Conservation (phyloP, 2,888 invertebrate species). For the Coelinius sp. region DNA sequence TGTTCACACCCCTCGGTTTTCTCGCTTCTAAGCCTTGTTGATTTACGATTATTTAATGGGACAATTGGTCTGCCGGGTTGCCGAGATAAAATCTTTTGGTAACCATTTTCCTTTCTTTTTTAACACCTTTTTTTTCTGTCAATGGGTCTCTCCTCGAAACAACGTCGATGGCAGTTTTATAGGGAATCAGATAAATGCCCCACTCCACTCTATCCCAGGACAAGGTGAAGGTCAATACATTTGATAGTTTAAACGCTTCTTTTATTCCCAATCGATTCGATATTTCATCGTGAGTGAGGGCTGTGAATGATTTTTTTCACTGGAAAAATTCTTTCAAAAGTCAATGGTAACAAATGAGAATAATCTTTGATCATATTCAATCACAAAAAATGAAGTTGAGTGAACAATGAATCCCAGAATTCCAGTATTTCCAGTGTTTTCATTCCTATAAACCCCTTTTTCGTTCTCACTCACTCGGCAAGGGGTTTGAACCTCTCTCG, state of each 20-base stretch:
- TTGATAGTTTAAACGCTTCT: conserved; percentile 46
- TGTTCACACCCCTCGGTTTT: conserved; percentile 27
- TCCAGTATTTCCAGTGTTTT: conserved; percentile 36
- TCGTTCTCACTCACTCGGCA: conserved; percentile 31
- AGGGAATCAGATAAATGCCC: conserved; percentile 54
- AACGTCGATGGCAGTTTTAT: conserved; percentile 54
- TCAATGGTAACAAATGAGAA: not conserved
- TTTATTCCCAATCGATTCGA: conserved; percentile 35
- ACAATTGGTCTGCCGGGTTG: conserved; percentile 39
- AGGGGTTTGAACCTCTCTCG: conserved; percentile 55
- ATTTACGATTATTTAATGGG: conserved; percentile 58
- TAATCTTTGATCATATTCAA: not conserved
- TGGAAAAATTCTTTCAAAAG: not conserved
- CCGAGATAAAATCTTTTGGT: conserved; percentile 7
- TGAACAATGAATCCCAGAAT: conserved; percentile 6
- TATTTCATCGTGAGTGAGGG: not conserved
- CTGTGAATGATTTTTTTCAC: not conserved
- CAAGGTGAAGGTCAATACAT: conserved; percentile 51
- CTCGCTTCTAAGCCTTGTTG: conserved; percentile 40
- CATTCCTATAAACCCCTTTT: conserved; percentile 30
- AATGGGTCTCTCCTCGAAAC: conserved; percentile 39
- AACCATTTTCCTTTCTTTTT: conserved; percentile 24
- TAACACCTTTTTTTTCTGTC: conserved; percentile 35
- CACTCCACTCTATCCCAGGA: not conserved
- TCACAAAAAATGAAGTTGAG: not conserved